A percentile compares a stretch with the other conserved stretches of the same genome.
Conservation (phyloP, 2,113 vertebrate species). For the Rhadina sibilatrix region DNA sequence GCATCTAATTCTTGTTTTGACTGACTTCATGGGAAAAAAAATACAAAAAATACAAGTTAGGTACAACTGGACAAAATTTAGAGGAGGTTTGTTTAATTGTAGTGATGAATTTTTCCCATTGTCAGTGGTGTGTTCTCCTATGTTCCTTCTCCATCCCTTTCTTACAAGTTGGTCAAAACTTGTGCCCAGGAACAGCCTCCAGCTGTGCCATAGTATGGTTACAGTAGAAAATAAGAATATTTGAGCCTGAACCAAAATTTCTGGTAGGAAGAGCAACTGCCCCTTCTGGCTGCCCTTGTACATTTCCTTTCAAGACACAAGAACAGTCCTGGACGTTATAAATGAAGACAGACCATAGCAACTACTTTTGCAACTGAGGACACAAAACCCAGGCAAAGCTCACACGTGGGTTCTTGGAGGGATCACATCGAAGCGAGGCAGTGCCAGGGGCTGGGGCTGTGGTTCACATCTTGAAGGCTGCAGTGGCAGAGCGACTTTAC, state of each 20-base stretch:
- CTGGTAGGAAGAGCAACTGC: neutral
- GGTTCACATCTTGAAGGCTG: neutral
- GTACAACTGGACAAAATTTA: neutral
- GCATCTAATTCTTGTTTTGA: neutral
- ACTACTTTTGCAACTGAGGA: neutral
- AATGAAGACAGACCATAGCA: neutral
- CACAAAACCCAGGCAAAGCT: neutral
- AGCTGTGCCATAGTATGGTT: neutral
- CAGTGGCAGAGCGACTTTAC: neutral
- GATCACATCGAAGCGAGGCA: rapidly evolving
- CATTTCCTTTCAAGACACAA: neutral
- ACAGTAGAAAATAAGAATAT: neutral
- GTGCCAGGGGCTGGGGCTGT: neutral
- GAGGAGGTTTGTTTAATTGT: neutral
- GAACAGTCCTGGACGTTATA: neutral
- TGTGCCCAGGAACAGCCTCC: neutral
- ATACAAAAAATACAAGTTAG: neutral
- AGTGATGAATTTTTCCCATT: neutral
- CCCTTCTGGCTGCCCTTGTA: neutral
- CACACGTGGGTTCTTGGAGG: neutral
- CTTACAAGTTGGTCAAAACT: neutral
- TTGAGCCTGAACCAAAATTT: neutral
- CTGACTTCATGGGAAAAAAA: neutral
- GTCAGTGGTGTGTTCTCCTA: neutral
- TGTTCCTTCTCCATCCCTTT: neutral